Percentiles rank a stretch among this genome's conserved stretches.
phyloP scores from a whole-genome alignment of 2,888 invertebrate genomes.

The Tribolium freemani region DNA sequence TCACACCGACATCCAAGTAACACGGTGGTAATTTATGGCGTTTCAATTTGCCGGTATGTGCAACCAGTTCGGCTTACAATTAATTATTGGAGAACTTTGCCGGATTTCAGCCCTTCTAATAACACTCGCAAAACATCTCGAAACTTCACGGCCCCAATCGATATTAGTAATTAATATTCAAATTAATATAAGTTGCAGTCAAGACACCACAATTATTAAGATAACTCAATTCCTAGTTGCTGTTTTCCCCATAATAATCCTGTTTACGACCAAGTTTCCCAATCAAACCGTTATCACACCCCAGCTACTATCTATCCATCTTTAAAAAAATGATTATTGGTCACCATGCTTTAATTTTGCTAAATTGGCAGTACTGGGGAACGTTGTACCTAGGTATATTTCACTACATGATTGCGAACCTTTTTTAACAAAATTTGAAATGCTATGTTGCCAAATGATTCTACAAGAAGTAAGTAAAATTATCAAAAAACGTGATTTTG shows the following conservation, averaged over 20 bases:
- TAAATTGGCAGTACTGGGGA: too few relatives aligned
- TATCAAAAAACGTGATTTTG: too few relatives aligned
- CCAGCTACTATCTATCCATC: not conserved
- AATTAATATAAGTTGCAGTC: constrained; percentile 38
- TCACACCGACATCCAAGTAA: constrained; percentile 6
- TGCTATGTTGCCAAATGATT: too few relatives aligned
- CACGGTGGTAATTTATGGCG: constrained; percentile 11
- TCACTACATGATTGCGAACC: too few relatives aligned
- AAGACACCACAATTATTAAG: constrained; percentile 34
- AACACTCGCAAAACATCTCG: constrained; percentile 42
- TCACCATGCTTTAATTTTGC: too few relatives aligned
- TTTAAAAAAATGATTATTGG: too few relatives aligned
- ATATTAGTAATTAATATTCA: constrained; percentile 41
- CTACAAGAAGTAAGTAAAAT: too few relatives aligned
- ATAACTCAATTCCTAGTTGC: constrained; percentile 20
- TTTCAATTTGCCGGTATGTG: constrained; percentile 28
- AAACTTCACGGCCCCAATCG: constrained; percentile 36
- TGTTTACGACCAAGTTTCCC: not conserved
- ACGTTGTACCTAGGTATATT: too few relatives aligned
- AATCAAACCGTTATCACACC: not conserved
- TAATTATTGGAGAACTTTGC: constrained; percentile 36
- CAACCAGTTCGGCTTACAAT: constrained; percentile 30
- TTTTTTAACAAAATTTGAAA: too few relatives aligned
- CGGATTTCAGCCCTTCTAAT: constrained; percentile 34
- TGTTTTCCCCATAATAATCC: constrained; percentile 12